Conservation (phyloP, 2,113 vertebrate genomes). For the Nothobranchius furzeri region DNA sequence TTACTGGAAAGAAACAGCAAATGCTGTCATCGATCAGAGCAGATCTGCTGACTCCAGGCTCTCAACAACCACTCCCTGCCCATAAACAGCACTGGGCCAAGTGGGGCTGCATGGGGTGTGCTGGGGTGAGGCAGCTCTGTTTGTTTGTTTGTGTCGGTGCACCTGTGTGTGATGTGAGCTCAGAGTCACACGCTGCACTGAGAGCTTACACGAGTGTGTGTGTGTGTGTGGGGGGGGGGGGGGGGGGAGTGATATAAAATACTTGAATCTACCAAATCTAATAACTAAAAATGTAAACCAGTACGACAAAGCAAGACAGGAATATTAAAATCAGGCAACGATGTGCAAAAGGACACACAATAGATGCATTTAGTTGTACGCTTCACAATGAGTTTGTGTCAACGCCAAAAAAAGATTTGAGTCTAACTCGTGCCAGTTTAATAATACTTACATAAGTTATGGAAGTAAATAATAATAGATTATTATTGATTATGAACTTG, state of each 20-base stretch:
- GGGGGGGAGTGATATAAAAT: too few species aligned
- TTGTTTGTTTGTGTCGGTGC: slow-evolving; percentile 23
- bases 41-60: slow-evolving; percentile 79
- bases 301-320: too few species aligned
- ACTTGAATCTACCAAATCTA: too few species aligned
- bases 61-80: slow-evolving; percentile 74
- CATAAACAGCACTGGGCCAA: slow-evolving; percentile 69
- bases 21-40: slow-evolving; percentile 79
- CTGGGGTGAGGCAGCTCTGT: slow-evolving; percentile 42
- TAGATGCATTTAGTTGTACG: too few species aligned
- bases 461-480: slow-evolving; percentile 7
- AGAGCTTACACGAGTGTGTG: too few species aligned
- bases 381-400: too few species aligned
- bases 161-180: slow-evolving; percentile 6
- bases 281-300: too few species aligned
- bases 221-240: too few species aligned
- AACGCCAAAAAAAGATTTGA: neutral
- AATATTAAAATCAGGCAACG: too few species aligned
- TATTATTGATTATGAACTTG: neutral
- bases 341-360: too few species aligned
- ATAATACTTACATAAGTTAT: neutral
- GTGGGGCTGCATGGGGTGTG: slow-evolving; percentile 47
- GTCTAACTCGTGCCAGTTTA: neutral
- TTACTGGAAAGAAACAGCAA: slow-evolving; percentile 82
- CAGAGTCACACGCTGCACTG: too few species aligned